Evolutionary conservation across 2,797 vertebrate genomes (phyloP), one percentile per base, ranked within the genome.

Genomic region (Sebastes cheni): DNA sequence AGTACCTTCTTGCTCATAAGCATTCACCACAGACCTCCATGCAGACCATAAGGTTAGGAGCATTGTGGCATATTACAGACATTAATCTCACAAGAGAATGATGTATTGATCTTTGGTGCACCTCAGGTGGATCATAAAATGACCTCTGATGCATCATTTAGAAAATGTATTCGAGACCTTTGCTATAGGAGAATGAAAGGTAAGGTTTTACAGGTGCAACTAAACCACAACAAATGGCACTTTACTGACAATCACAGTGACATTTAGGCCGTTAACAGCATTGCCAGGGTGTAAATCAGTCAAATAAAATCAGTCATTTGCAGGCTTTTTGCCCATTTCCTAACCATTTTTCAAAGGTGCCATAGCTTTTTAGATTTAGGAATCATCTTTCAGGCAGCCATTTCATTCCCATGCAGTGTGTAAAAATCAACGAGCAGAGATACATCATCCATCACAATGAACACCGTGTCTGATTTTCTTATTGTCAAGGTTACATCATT

Each of bases 31-130:
- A 80, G 16, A 52, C 46, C 54, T 68, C 34, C 75, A 30, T 61
- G 50, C 71, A 79, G 55, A 85, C 30, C 61, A 46, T 36, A 59
- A 74, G 58, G 82, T 80, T 74, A 58, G 72, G 50, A 78, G 76
- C 73, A 66, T 22, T 75, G 74, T 80, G 72, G 80, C 78, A 75
- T 86, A 85, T 82, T 88, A 74, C 60, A 86, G 79, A 80, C 75
- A 89, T 89, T 92, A 82, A 93, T 93, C 86, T 90, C 79, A 78
- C 71, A 72, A 82, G 79, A 91, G 90, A 93, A 94, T 92, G 72
- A 91, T 84, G 64, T 93, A 94, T 94, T 92, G 93, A 95, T 93
- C 75, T 80, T 68, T 67, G 79, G 60, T 71, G 80, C 52, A 76
- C 79, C 85, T 81, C 68, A 79, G 86, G 62, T 88, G 86, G 81